These are phyloP conservation scores for Coleophora deauratella DNA, from an alignment of 2,888 invertebrate species.

Conservation along the genomic window DNA sequence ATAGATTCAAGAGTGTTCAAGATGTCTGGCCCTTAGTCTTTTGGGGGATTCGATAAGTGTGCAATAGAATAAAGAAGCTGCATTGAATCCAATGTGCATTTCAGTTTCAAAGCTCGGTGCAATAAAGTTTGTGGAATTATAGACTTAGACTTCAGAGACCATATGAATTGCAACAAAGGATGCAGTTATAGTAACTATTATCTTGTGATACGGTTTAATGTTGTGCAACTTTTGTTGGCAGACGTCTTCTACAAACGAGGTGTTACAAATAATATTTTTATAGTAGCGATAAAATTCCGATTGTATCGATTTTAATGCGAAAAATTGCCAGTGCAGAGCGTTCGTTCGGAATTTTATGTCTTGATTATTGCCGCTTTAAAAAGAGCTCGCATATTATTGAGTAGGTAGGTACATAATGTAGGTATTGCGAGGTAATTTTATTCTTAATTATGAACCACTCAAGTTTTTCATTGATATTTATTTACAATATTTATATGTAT, in stretches of 20 bases:
- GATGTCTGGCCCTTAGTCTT: too few species aligned
- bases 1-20: too few species aligned
- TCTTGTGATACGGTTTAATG: too few species aligned
- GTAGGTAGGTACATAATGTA: background rate
- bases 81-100: background rate
- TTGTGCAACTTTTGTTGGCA: too few species aligned
- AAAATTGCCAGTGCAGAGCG: conserved; percentile 7
- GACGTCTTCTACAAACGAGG: conserved; percentile 2
- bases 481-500: too few species aligned
- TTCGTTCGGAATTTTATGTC: conserved; percentile 15
- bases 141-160: conserved; percentile 5
- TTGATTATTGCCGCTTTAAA: conserved; percentile 13
- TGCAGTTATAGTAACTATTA: too few species aligned
- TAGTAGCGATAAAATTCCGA: conserved; percentile 19
- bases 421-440: too few species aligned
- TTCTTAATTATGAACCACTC: too few species aligned
- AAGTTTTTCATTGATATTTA: too few species aligned
- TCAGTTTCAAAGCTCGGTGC: conserved; percentile 1
- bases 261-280: conserved; percentile 24
- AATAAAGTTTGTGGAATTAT: conserved; percentile 9
- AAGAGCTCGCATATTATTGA: background rate
- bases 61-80: background rate
- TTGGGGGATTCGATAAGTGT: too few species aligned
- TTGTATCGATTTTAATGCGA: conserved; percentile 17
- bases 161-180: conserved; percentile 1